Evolutionary conservation across 1,140 invertebrate genomes (phyloP), one percentile per base, ranked within the genome.

Genomic region (Battus philenor): DNA sequence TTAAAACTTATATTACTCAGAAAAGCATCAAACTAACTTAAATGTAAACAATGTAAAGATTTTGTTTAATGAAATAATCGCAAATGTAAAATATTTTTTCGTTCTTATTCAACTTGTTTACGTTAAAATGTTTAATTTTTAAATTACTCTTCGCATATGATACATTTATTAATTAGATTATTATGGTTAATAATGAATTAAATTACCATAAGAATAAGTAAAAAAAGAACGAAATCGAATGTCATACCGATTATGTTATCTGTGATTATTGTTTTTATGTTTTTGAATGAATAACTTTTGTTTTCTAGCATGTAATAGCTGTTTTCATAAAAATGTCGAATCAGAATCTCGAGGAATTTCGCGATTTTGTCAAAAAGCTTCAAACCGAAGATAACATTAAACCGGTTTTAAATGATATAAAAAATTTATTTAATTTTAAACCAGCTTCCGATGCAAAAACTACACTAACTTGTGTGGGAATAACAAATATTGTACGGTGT

Each of bases 401-500:
- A 10, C 44, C 53, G 30, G 69, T 64, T 5, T 47, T 83, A 16
- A 79, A 68, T 58, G 71, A 78, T 20, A 65, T 83, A 12, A 79
- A 74, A 60, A 74, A 66, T 34, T 58, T 79, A 4, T 31, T 83
- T 11, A 39, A 53, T 12, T 59, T 51, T 17, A 75, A 69, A 44
- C 54, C 75, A 24, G 38, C 64, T 11, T 41, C 30, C 10, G 67
- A 77, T 41, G 63, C 58, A 18, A 44, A 49, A 4, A 6, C 24
- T n/a, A 56, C 59, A 17, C 68, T 83, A 15, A 56, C 53, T 45
- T 51, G 68, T 49, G 58, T 59, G 9, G 79, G 77, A 24, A 68
- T 84, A 47, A 52, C 67, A 2, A 69, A 77, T 59, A 76, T 83
- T 29, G 26, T 81, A 3, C 48, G 70, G 5, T 83, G 79, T 39